Percentiles rank a stretch among this genome's conserved stretches.
Evolutionary conservation across 2,888 invertebrate species (phyloP).

Genomic region (Parnassius orleans): DNA sequence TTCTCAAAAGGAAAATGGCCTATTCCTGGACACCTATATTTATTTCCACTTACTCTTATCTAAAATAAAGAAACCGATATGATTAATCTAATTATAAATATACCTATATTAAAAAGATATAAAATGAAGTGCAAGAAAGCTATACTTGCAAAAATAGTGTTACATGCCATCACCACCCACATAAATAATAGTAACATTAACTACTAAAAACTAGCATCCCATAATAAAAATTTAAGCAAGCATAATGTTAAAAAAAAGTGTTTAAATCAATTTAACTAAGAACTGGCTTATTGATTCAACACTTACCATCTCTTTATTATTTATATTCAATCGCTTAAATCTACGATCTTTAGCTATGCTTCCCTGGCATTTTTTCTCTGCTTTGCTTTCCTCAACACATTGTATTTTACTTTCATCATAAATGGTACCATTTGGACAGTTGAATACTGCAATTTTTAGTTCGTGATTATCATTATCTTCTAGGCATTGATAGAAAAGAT

Average conservation of each 20-base stretch:
- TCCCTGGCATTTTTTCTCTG: conserved; percentile 79
- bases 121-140: too few species aligned
- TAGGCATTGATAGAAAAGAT: conserved; percentile 91
- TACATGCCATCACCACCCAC: too few species aligned
- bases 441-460: conserved; percentile 86
- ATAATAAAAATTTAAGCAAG: too few species aligned
- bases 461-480: conserved; percentile 83
- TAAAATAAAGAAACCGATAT: conserved; percentile 52
- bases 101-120: too few species aligned
- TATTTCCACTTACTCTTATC: conserved; percentile 81
- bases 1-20: conserved; percentile 86
- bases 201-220: too few species aligned
- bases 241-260: too few species aligned
- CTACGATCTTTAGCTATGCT: conserved; percentile 77
- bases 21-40: conserved; percentile 82
- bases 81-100: background rate
- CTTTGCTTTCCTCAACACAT: conserved; percentile 84
- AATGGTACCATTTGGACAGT: conserved; percentile 88
- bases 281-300: background rate
- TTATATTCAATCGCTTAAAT: conserved; percentile 75
- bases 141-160: too few species aligned
- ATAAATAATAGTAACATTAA: too few species aligned
- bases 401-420: conserved; percentile 87
- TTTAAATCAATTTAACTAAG: background rate
- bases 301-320: conserved; percentile 80